These are phyloP conservation scores for Streblospio benedicti DNA, from an alignment of 1,140 invertebrate species.

Conservation along the genomic window DNA sequence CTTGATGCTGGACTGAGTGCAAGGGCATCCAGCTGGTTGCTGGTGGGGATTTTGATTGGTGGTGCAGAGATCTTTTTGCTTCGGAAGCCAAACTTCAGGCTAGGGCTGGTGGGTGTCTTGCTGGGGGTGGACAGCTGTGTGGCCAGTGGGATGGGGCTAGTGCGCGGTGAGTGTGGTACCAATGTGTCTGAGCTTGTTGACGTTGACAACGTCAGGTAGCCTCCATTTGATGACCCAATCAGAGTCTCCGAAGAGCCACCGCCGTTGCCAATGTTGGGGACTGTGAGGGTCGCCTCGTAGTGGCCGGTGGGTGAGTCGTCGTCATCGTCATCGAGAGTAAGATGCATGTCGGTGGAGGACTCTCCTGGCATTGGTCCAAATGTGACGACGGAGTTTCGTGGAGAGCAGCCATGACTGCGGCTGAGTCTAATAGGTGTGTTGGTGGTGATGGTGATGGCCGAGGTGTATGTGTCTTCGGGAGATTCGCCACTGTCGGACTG, in stretches of 20 bases:
- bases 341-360: slow-evolving; percentile 22
- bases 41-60: slow-evolving; percentile 9
- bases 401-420: no score
- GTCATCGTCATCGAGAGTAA: no score
- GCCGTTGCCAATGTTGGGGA: no score
- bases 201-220: slow-evolving; percentile 46
- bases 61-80: slow-evolving; percentile 8
- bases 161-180: slow-evolving; percentile 33
- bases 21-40: slow-evolving; percentile 16
- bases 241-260: slow-evolving; percentile 16
- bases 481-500: slow-evolving; percentile 1
- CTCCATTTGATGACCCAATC: slow-evolving; percentile 1
- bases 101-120: slow-evolving; percentile 29
- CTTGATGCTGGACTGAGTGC: slow-evolving; percentile 21
- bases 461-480: slow-evolving; percentile 5
- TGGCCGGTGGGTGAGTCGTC: neutral
- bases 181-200: slow-evolving; percentile 59
- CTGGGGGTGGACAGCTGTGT: slow-evolving; percentile 30
- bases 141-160: neutral
- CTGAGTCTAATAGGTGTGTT: neutral
- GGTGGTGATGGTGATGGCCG: slow-evolving; percentile 12
- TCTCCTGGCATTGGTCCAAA: slow-evolving; percentile 23
- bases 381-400: no score
- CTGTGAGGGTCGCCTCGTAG: neutral
- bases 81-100: slow-evolving; percentile 20